Conservation (phyloP, 2,888 invertebrate genomes). For the Sthenelais limicola region DNA sequence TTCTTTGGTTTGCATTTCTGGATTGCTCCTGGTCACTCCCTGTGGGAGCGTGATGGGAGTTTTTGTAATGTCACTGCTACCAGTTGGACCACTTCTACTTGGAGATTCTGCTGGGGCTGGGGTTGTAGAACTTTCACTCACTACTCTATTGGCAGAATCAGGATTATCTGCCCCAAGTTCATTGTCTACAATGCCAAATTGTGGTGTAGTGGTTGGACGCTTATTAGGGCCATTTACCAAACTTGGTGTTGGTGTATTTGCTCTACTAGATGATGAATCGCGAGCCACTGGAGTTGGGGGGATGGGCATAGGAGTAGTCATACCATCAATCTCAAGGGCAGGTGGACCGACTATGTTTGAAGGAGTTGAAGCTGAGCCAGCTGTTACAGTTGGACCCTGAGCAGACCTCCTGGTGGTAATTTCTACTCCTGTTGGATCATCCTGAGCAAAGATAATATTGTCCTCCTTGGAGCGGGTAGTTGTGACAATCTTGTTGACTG, state of each 20-base stretch:
- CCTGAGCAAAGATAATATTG: no score
- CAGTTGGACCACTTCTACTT: no score
- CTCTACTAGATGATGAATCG: neutral
- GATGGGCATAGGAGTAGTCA: neutral
- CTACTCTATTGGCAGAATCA: constrained; percentile 20
- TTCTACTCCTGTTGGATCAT: no score
- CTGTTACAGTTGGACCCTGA: neutral
- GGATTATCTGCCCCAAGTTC: constrained; percentile 22
- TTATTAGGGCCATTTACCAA: neutral
- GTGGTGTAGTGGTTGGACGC: no score
- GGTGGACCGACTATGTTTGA: neutral
- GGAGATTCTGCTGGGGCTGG: no score
- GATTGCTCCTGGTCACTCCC: no score
- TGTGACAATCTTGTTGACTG: no score
- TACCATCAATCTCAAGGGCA: neutral
- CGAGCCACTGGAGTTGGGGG: constrained; percentile 1
- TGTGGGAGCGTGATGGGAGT: no score
- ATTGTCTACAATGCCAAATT: constrained; percentile 6
- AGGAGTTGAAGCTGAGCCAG: neutral
- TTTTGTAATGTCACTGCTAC: no score
- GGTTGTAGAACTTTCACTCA: neutral
- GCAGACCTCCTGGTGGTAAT: no score
- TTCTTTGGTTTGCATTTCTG: no score
- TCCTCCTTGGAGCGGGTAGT: no score
- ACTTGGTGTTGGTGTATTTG: neutral